Evolutionary conservation across 2,888 invertebrate genomes (phyloP).

Genomic region (Dilophus febrilis): DNA sequence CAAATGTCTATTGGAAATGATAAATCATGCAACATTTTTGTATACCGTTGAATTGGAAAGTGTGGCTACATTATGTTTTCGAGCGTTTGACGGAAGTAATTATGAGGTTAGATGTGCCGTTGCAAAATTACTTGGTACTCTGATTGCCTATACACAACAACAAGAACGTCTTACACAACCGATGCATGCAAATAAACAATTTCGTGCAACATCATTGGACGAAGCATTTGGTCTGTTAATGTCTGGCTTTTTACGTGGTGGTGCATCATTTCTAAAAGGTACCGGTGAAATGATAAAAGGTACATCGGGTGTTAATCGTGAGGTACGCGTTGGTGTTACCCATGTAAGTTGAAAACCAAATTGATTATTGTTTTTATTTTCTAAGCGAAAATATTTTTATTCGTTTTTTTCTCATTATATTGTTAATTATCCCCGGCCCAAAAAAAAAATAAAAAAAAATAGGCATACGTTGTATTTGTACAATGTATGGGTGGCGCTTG

Average conservation of each 20-base stretch:
- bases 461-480: slow-evolving; percentile 92
- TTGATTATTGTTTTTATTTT: too few species aligned
- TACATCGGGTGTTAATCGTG: slow-evolving; percentile 79
- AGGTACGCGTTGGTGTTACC: slow-evolving; percentile 93
- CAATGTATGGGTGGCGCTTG: slow-evolving; percentile 86
- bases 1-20: slow-evolving; percentile 73
- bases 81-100: slow-evolving; percentile 82
- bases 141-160: slow-evolving; percentile 65
- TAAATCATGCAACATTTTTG: slow-evolving; percentile 69
- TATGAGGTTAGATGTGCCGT: slow-evolving; percentile 86
- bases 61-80: slow-evolving; percentile 76
- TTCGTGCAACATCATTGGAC: slow-evolving; percentile 55
- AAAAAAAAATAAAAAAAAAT: background rate
- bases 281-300: slow-evolving; percentile 92
- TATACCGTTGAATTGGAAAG: slow-evolving; percentile 84
- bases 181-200: slow-evolving; percentile 19
- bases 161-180: slow-evolving; percentile 38
- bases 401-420: background rate
- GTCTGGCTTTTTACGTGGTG: slow-evolving; percentile 87
- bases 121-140: slow-evolving; percentile 75
- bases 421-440: too few species aligned
- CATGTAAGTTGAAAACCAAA: slow-evolving; percentile 74
- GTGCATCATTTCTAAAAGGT: slow-evolving; percentile 84
- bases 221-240: slow-evolving; percentile 82
- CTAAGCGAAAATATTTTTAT: too few species aligned